These are phyloP conservation scores for Chrysolophus pictus DNA, from an alignment of 2,797 vertebrate genomes.

Conservation along the genomic window DNA sequence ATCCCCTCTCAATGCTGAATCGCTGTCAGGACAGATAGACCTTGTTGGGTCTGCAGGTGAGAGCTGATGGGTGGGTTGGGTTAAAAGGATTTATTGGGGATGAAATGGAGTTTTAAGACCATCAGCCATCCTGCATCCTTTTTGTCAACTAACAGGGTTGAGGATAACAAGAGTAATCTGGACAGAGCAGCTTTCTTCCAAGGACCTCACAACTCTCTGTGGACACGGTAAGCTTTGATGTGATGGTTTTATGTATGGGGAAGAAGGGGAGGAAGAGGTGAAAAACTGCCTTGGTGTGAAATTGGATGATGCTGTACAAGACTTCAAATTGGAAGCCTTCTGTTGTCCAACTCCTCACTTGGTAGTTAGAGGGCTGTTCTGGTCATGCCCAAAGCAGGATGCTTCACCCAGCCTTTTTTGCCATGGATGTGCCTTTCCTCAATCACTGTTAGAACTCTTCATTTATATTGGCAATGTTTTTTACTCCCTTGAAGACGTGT, in stretches of 20 bases:
- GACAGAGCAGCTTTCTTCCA: not conserved
- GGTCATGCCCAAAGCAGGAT: not conserved
- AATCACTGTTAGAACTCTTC: rapidly evolving
- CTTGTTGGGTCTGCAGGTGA: not conserved
- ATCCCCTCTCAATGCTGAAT: not conserved
- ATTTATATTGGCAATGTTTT: not conserved
- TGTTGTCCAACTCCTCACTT: not conserved
- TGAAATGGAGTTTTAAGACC: not conserved
- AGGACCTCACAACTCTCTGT: not conserved
- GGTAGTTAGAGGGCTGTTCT: not conserved
- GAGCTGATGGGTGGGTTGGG: not conserved
- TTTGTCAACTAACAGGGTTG: constrained; percentile 18
- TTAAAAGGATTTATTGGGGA: not conserved
- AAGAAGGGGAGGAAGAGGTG: not conserved
- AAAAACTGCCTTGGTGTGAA: not conserved
- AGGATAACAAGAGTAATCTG: not conserved
- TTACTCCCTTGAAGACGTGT: not conserved
- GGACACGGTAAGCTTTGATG: not conserved
- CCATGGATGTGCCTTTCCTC: not conserved
- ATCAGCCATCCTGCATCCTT: not conserved
- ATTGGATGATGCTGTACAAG: not conserved
- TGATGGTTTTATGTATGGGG: not conserved
- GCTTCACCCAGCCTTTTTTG: not conserved
- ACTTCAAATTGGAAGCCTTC: not conserved
- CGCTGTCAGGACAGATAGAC: not conserved